Conservation (phyloP, 2,113 vertebrate species). For the Alosa alosa region DNA sequence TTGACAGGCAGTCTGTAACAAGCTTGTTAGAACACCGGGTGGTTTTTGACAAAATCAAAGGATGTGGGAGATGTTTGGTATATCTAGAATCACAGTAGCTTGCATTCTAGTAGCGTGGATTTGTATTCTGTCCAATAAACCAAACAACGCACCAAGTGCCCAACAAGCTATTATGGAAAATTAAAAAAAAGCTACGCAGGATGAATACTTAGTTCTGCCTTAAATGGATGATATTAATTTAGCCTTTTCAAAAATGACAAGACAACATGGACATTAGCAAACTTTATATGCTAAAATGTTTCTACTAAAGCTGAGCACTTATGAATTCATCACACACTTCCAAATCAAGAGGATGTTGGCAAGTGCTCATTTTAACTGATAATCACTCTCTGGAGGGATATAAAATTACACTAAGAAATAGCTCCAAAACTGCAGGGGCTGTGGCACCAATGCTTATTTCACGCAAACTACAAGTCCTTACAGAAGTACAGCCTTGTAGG, state of each 20-base stretch:
- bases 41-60: slow-evolving; percentile 50
- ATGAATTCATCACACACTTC: not conserved
- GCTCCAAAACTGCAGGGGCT: not conserved
- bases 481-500: not conserved
- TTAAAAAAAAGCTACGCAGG: not conserved
- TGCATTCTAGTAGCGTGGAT: slow-evolving; percentile 57
- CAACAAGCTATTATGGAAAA: not conserved
- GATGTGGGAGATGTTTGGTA: slow-evolving; percentile 45
- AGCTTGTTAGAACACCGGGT: slow-evolving; percentile 67
- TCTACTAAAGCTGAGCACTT: not conserved
- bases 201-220: not conserved
- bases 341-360: not conserved
- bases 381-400: not conserved
- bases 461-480: not conserved
- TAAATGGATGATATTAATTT: not conserved
- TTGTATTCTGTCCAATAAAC: slow-evolving; percentile 19
- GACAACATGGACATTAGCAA: not conserved
- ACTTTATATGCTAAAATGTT: not conserved
- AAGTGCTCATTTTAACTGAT: not conserved
- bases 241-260: not conserved
- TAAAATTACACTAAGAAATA: not conserved
- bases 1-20: slow-evolving; percentile 50
- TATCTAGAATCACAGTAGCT: slow-evolving; percentile 46
- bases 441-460: not conserved
- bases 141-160: not conserved